phyloP scores from a whole-genome alignment of 2,113 vertebrate genomes.

The Podarcis muralis region DNA sequence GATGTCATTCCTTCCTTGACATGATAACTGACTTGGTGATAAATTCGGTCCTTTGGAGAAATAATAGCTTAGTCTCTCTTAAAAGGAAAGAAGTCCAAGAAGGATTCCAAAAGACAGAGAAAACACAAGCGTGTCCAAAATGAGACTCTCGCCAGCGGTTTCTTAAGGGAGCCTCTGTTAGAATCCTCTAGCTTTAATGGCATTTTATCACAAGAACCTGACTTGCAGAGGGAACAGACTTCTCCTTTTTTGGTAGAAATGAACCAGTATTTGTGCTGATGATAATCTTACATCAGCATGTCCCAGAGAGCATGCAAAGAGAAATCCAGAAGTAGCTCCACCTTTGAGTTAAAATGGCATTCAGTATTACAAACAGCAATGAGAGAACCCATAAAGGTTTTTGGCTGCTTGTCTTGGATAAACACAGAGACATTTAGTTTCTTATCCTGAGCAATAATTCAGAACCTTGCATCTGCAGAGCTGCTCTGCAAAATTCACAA shows the following conservation, averaged over 20 bases:
- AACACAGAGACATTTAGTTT: neutral
- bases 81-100: neutral
- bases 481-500: neutral
- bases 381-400: neutral
- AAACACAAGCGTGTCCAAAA: neutral
- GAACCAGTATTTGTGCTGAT: slow-evolving; percentile 32
- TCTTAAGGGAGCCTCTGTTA: slow-evolving; percentile 5
- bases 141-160: neutral
- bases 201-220: slow-evolving; percentile 17
- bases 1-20: neutral
- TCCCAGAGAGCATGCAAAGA: slow-evolving; percentile 3
- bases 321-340: neutral
- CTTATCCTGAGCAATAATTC: slow-evolving; percentile 12
- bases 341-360: neutral
- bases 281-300: slow-evolving; percentile 32
- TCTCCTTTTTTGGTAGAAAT: slow-evolving; percentile 53
- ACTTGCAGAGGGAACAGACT: neutral
- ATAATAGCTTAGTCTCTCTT: neutral
- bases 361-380: neutral
- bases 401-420: neutral
- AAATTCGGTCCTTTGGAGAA: neutral
- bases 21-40: neutral
- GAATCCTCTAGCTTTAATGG: neutral
- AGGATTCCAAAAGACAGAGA: slow-evolving; percentile 16
- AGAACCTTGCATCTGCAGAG: slow-evolving; percentile 12